Evolutionary conservation across 2,113 vertebrate species (phyloP).

Genomic region (Neofelis nebulosa): DNA sequence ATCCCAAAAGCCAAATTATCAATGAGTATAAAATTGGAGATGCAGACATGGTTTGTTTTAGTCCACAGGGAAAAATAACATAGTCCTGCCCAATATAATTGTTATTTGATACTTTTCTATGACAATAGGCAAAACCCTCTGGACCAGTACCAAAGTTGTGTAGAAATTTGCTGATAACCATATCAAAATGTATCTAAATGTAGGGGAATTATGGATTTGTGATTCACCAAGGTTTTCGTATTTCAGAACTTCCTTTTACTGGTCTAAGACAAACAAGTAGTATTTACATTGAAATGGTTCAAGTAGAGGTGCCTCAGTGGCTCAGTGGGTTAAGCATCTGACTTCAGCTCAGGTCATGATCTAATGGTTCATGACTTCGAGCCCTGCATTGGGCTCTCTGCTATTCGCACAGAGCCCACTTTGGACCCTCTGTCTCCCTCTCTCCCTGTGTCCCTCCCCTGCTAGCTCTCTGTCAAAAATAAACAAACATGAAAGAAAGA

Average conservation of each 20-base stretch:
- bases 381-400: too few species aligned
- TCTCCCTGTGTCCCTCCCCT: too few species aligned
- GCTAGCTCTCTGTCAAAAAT: too few species aligned
- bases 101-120: neutral
- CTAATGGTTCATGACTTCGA: too few species aligned
- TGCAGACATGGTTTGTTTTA: neutral
- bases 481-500: too few species aligned
- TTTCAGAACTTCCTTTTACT: neutral
- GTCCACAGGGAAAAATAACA: neutral
- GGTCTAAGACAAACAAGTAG: neutral
- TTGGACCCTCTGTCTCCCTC: too few species aligned
- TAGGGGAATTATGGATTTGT: neutral
- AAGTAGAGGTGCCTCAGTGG: neutral
- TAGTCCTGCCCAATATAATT: neutral
- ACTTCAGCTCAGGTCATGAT: too few species aligned
- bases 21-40: neutral
- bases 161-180: neutral
- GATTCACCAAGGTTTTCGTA: neutral
- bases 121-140: neutral
- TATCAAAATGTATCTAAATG: neutral
- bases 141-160: neutral
- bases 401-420: too few species aligned
- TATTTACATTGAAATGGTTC: neutral
- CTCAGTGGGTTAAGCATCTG: too few species aligned
- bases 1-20: neutral